Conservation (phyloP, 2,113 vertebrate genomes). For the Tupaia chinensis region DNA sequence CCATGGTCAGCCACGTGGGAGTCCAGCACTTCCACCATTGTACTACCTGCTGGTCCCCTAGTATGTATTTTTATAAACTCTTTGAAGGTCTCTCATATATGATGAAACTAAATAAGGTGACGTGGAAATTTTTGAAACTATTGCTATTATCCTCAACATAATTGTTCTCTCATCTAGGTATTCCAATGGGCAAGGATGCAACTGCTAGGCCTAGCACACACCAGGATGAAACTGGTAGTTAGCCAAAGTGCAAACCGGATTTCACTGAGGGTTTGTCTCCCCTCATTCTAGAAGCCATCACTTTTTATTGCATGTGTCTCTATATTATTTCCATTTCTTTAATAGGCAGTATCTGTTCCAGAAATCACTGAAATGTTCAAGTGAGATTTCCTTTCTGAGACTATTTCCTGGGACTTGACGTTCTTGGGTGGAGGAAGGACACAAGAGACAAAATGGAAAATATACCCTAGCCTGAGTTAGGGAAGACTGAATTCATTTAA, state of each 20-base stretch:
- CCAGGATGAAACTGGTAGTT: neutral
- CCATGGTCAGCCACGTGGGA: no score
- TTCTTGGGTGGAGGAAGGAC: neutral
- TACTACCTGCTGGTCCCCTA: no score
- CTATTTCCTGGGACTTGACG: neutral
- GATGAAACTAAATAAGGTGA: neutral
- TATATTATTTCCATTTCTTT: constrained; percentile 13
- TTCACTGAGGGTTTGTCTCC: neutral
- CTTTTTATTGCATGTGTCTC: neutral
- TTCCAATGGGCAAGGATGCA: neutral
- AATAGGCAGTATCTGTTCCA: constrained; percentile 23
- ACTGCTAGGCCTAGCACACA: neutral
- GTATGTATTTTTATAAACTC: no score
- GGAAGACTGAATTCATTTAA: constrained; percentile 15
- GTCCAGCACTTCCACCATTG: no score
- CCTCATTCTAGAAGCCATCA: constrained; percentile 8
- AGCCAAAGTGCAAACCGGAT: constrained; percentile 18
- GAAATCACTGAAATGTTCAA: neutral
- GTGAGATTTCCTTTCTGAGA: constrained; percentile 14
- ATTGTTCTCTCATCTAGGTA: neutral
- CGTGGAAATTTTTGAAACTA: neutral
- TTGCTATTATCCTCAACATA: neutral
- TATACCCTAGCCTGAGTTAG: neutral
- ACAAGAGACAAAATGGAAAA: constrained; percentile 15
- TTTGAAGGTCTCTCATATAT: neutral